Evolutionary conservation across 1,140 invertebrate genomes (phyloP), one percentile per base, ranked within the genome.

Genomic region (Dinoponera quadriceps): DNA sequence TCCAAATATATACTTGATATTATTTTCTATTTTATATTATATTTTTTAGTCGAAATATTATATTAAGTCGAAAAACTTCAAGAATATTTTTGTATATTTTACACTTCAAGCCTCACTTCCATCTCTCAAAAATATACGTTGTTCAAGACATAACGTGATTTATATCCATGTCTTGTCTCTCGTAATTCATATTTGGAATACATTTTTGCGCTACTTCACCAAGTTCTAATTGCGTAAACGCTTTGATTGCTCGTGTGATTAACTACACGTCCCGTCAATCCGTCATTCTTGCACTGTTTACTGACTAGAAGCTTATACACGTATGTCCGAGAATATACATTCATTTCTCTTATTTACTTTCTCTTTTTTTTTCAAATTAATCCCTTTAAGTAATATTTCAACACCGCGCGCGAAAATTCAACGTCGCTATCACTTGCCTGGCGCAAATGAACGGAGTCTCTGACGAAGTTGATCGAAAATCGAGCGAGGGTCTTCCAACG

Each of bases 401-500:
- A 65, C 51, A 22, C 13, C 16, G n/a, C 33, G 25, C 25, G 20
- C 18, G 5, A 1, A 81, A 27, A 60, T 20, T 44, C n/a, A 81
- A 81, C 74, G 14, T 77, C 74, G 22, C 60, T 77, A 38, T 77
- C 74, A 66, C 14, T 71, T 72, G 66, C 38, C 5, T 27, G 29
- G 27, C 48, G n/a, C 54, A 81, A 81, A 72, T 81, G 38, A 81
- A 60, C 5, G 54, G 20, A 54, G 68, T 71, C 27, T 63, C 22
- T 54, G n/a, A 54, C 11, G n/a, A 44, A 49, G 55, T 85, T 20
- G 54, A 59, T 71, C 1, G 33, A 72, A 75, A 22, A 44, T n/a
- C 27, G 16, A n/a, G 55, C 73, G 62, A 86, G 80, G 68, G 62
- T 83, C 55, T 66, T 22, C 85, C 44, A 22, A 27, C 1, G 60